Percentiles rank a stretch among this genome's conserved stretches.
Conservation (phyloP, 1,140 invertebrate genomes). For the Dendrolimus kikuchii region DNA sequence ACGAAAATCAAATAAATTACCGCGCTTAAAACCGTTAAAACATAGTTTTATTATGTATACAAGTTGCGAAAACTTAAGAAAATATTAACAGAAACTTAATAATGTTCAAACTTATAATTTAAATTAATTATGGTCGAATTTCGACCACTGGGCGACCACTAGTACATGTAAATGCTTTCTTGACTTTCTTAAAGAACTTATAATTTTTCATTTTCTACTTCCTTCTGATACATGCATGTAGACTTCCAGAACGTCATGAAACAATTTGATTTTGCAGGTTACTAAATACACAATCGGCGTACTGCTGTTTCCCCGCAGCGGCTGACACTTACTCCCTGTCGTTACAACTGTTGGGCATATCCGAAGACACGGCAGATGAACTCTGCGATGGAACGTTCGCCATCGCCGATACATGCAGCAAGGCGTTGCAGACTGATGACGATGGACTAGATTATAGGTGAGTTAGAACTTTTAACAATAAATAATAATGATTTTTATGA, state of each 20-base stretch:
- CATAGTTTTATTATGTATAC: too few species aligned
- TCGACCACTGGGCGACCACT: too few species aligned
- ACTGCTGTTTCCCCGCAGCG: conserved; percentile 83
- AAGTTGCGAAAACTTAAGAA: too few species aligned
- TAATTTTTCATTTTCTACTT: neutral
- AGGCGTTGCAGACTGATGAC: conserved; percentile 29
- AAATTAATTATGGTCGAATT: too few species aligned
- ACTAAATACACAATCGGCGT: conserved; percentile 84
- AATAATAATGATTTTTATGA: too few species aligned
- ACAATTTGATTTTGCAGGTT: conserved; percentile 73
- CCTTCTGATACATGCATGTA: neutral
- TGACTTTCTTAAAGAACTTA: neutral
- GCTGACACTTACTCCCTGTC: conserved; percentile 77
- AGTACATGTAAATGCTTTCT: too few species aligned
- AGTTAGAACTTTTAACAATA: too few species aligned
- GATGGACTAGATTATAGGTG: conserved; percentile 2
- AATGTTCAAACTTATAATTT: too few species aligned
- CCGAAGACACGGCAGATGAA: conserved; percentile 34
- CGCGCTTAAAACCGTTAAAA: too few species aligned
- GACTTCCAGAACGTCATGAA: neutral
- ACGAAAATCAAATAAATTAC: too few species aligned
- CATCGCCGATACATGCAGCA: conserved; percentile 17
- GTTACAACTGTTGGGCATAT: conserved; percentile 69
- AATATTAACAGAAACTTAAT: too few species aligned
- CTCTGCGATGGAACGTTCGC: conserved; percentile 21